These are phyloP conservation scores for Drosophila paracracens DNA, from an alignment of 2,888 invertebrate genomes.

Conservation along the genomic window DNA sequence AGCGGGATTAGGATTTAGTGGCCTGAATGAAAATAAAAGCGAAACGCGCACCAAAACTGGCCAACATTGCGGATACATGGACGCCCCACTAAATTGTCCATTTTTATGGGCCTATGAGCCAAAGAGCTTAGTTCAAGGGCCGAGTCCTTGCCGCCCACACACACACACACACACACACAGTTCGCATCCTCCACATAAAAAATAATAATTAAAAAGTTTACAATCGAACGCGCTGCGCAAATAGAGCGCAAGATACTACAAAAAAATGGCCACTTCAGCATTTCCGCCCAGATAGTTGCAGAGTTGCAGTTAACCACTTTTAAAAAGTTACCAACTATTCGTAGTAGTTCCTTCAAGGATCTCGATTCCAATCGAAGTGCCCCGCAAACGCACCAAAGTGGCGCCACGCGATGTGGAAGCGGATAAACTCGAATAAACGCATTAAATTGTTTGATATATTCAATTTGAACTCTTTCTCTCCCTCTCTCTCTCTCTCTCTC, in stretches of 20 bases:
- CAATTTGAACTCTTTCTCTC: neutral
- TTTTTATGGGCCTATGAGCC: slow-evolving; percentile 6
- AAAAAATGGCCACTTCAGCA: slow-evolving; percentile 11
- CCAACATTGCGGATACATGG: slow-evolving; percentile 29
- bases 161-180: neutral
- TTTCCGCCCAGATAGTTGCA: slow-evolving; percentile 9
- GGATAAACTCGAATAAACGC: neutral
- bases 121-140: slow-evolving; percentile 1
- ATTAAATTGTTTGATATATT: neutral
- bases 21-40: slow-evolving; percentile 18
- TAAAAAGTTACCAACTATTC: slow-evolving; percentile 26
- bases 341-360: neutral
- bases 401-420: neutral
- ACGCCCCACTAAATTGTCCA: slow-evolving; percentile 6
- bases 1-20: slow-evolving; percentile 10
- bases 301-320: slow-evolving; percentile 24
- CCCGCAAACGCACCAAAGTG: neutral
- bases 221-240: slow-evolving; percentile 48
- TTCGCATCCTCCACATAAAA: slow-evolving; percentile 1
- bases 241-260: slow-evolving; percentile 29
- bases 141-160: too few relatives aligned
- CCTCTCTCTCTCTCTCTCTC: neutral
- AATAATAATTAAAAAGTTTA: slow-evolving; percentile 55
- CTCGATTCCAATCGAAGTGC: slow-evolving; percentile 10
- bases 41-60: slow-evolving; percentile 28